phyloP scores from a whole-genome alignment of 2,113 vertebrate genomes.

The Oriolus oriolus region DNA sequence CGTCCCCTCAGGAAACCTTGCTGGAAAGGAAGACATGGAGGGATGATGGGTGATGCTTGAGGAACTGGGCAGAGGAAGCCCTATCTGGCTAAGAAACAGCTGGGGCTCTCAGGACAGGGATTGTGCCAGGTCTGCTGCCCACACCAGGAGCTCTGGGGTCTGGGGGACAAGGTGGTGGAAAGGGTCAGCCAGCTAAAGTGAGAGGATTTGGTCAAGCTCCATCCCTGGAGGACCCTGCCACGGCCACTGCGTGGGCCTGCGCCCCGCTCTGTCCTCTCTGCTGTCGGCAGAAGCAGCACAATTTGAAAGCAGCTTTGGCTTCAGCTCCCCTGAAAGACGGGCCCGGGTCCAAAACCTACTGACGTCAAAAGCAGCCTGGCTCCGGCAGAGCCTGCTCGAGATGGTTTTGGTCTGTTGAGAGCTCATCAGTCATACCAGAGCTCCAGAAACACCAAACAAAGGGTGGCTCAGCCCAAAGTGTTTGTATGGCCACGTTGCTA shows the following conservation, averaged over 20 bases:
- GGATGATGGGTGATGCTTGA: neutral
- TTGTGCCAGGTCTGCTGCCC: neutral
- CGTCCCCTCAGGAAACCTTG: neutral
- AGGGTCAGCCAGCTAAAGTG: neutral
- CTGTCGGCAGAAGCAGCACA: accelerated
- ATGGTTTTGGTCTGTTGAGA: slow-evolving; percentile 35
- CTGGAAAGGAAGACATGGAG: neutral
- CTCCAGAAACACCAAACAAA: slow-evolving; percentile 34
- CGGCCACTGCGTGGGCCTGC: neutral
- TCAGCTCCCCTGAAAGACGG: neutral
- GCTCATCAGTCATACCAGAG: slow-evolving; percentile 25
- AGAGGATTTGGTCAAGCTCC: neutral
- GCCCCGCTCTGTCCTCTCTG: accelerated
- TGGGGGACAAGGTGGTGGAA: neutral
- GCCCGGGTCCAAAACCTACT: slow-evolving; percentile 15
- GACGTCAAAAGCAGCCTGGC: slow-evolving; percentile 45
- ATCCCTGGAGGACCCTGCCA: neutral
- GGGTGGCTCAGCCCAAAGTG: neutral
- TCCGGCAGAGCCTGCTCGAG: neutral
- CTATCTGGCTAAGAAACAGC: accelerated
- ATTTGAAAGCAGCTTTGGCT: slow-evolving; percentile 18
- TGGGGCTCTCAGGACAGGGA: neutral
- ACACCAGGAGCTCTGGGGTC: neutral
- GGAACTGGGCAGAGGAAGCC: neutral
- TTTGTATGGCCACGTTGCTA: slow-evolving; percentile 9